Evolutionary conservation across 2,113 vertebrate species (phyloP), one percentile per base, ranked within the genome.

Genomic region (Butorides virescens): DNA sequence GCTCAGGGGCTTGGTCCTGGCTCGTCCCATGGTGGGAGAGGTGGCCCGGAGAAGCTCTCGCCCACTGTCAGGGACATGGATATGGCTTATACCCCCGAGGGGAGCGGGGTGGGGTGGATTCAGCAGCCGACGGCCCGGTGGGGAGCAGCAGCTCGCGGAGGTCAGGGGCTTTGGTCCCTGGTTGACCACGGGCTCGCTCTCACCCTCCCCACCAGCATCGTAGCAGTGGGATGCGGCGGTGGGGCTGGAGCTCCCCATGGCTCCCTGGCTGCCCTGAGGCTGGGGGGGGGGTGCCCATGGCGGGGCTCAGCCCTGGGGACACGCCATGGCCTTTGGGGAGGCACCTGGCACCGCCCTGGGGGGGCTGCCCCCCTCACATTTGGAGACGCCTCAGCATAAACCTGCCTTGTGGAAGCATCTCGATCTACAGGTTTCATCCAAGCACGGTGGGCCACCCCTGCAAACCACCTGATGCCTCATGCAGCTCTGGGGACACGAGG

Each of bases 31-130:
- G 2, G 70, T 32, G 34, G n/a, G 30, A 58, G 29, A 32, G 50
- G 80, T 52, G 37, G 47, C 63, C 74, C 3, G 0, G 50, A 72
- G 79, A 50, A 63, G 53, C 58, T 80, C 72, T 39, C 52, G 47
- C 34, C 61, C 29, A 12, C 47, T 47, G 61, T 26, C 39, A 59
- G 71, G 87, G 63, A 52, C 79, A 53, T 0, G 0, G 65, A 78
- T 97, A 95, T 95, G 96, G 96, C 95, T 97, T 96, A 32, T 74
- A 62, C 10, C 58, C 67, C 62, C 1, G 0, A 56, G 61, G 42
- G 73, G 84, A 67, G 68, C 5, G 5, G 65, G 56, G 88, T 0
- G 0, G 39, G 53, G 22, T 49, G 79, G 49, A 11, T 56, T 84
- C 20, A 36, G 50, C 47, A 90, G 52, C 72, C 56, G 71, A 1